Base-by-base conservation (phyloP, 2,888 invertebrate genomes). In the Tanytarsus gracilentus region DNA sequence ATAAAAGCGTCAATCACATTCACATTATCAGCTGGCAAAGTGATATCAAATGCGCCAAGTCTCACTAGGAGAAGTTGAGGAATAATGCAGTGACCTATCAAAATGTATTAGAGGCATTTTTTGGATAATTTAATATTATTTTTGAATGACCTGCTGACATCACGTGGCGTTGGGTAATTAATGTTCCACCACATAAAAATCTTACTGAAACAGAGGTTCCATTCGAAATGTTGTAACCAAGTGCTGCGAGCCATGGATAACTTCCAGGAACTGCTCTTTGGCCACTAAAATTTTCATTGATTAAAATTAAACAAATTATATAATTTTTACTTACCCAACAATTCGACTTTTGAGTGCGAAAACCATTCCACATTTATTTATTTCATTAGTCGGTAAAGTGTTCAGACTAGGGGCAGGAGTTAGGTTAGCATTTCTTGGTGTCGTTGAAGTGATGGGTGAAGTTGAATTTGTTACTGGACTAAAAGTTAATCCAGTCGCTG, bases 221-320 rank as follows among this genome's bases (percentile, higher is more conserved):
- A n/a, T 44, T 44, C 11, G 44, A 23, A 8, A 44, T 44, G n/a
- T 44, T 81, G 33, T 87, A 77, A 67, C 83, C 87, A 63, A 88
- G 81, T 8, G 87, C 86, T 1, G 86, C 88, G 78, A 89, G 82
- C 89, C 89, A 90, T 1, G 89, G 89, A 82, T 87, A 87, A 11
- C 36, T 36, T 7, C 30, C 30, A 2, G 21, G 33, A 11, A 23
- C 16, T 26, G 58, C 58, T 16, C 26, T 5, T 23, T 40, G 11
- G 9, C 58, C 58, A n/a, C 58, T 53, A 18, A 51, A 27, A 29
- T n/a, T 23, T 11, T 2, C 30, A 23, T 16, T 18, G 21, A 33
- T 30, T 16, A 26, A 16, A 27, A 64, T 66, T 67, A 66, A 77
- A 78, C 76, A 62, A 76, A 65, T 60, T 69, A 62, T 1, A 79